Percentiles rank a stretch among this genome's conserved stretches.
phyloP scores from a whole-genome alignment of 2,113 vertebrate species.

The Cyrtonyx montezumae region DNA sequence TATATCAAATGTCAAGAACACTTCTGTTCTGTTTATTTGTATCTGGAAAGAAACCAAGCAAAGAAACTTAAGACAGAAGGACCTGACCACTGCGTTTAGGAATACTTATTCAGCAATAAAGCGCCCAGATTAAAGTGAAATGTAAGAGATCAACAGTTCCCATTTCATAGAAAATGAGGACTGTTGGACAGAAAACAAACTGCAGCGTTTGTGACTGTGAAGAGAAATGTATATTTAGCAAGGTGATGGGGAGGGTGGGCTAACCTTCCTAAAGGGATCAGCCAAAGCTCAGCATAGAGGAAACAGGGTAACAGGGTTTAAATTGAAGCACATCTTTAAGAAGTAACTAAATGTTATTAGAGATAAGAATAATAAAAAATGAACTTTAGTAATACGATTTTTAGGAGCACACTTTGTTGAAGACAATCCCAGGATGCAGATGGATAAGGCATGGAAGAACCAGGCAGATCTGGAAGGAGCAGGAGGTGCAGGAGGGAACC shows the following conservation, averaged over 20 bases:
- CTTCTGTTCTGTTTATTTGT: neutral
- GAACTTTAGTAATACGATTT: neutral
- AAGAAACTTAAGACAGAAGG: neutral
- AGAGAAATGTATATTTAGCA: slow-evolving; percentile 8
- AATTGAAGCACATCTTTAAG: neutral
- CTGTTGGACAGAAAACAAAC: slow-evolving; percentile 6
- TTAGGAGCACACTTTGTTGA: neutral
- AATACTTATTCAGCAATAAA: neutral
- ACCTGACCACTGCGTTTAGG: neutral
- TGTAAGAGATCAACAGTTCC: slow-evolving; percentile 30
- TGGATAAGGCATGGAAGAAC: neutral
- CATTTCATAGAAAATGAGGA: slow-evolving; percentile 22
- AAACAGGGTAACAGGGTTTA: neutral
- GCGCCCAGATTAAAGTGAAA: neutral
- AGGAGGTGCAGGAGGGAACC: neutral
- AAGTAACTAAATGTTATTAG: neutral
- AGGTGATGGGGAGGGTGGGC: neutral
- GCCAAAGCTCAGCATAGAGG: rapidly evolving
- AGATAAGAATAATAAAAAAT: neutral
- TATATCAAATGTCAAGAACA: neutral
- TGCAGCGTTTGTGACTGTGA: neutral
- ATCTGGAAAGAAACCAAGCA: slow-evolving; percentile 17
- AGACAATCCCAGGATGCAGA: neutral
- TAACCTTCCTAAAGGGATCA: neutral
- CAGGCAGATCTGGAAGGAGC: neutral